These are phyloP conservation scores for Harpagoxenus sublaevis DNA, from an alignment of 2,888 invertebrate genomes.

Conservation along the genomic window DNA sequence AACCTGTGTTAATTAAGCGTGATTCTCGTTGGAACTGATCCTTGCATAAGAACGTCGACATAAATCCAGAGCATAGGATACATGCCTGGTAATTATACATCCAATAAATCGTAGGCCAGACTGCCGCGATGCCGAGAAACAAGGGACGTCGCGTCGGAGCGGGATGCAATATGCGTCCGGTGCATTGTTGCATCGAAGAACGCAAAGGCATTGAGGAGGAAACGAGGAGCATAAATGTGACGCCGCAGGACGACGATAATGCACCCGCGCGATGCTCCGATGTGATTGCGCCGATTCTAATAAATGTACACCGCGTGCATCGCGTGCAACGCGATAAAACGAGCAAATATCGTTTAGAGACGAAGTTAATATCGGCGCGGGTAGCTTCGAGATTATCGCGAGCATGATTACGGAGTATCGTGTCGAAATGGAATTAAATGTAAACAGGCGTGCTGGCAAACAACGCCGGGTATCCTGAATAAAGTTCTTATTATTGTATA, in stretches of 20 bases:
- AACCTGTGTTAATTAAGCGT: conserved; percentile 18
- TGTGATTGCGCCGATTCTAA: conserved; percentile 36
- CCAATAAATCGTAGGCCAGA: conserved; percentile 19
- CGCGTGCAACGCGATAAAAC: conserved; percentile 34
- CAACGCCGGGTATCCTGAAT: conserved; percentile 24
- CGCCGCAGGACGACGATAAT: conserved; percentile 19
- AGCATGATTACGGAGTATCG: conserved; percentile 43
- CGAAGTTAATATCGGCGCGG: conserved; percentile 49
- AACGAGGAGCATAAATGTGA: conserved; percentile 39
- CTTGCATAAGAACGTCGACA: not conserved
- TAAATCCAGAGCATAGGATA: conserved; percentile 28
- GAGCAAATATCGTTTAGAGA: conserved; percentile 54
- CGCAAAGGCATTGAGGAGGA: conserved; percentile 21
- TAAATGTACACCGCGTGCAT: conserved; percentile 13
- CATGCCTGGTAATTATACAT: conserved; percentile 15
- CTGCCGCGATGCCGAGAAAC: not conserved
- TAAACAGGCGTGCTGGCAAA: conserved; percentile 50
- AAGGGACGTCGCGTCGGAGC: not conserved
- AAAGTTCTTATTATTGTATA: conserved; percentile 41
- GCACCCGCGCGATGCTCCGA: conserved; percentile 5
- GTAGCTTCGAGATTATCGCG: conserved; percentile 48
- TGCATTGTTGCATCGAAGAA: not conserved
- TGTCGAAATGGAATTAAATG: conserved; percentile 54
- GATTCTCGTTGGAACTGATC: conserved; percentile 4
- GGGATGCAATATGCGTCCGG: not conserved